A percentile compares a stretch with the other conserved stretches of the same genome.
phyloP scores from a whole-genome alignment of 2,888 invertebrate species.

The Acrocera orbiculus region DNA sequence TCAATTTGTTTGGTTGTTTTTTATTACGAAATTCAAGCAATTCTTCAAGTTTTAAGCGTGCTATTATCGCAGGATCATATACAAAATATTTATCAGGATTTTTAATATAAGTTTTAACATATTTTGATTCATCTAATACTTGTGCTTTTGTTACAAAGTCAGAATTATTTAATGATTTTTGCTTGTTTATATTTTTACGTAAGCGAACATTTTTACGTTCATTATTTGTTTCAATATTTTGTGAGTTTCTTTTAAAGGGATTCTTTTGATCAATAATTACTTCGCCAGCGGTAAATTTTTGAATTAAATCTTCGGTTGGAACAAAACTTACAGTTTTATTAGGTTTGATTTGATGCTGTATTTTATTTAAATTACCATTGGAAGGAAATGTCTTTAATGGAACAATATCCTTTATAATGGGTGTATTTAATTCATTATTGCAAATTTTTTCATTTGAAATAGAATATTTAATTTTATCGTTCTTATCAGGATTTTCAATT shows the following conservation, averaged over 20 bases:
- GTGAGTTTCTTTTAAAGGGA: conserved; percentile 24
- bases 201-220: neutral
- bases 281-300: conserved; percentile 27
- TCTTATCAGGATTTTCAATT: no score
- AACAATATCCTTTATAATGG: no score
- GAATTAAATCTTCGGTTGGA: conserved; percentile 24
- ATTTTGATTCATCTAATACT: conserved; percentile 30
- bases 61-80: conserved; percentile 29
- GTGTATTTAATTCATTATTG: no score
- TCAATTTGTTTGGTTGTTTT: conserved; percentile 17
- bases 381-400: neutral
- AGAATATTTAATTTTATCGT: no score
- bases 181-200: conserved; percentile 7
- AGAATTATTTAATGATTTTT: conserved; percentile 1
- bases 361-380: neutral
- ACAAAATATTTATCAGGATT: conserved; percentile 30
- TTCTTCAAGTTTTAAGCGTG: conserved; percentile 25
- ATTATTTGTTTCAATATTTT: neutral
- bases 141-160: conserved; percentile 30
- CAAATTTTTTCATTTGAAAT: no score
- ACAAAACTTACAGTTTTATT: conserved; percentile 27
- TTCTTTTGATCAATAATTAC: conserved; percentile 30
- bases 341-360: neutral
- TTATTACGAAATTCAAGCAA: conserved; percentile 18
- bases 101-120: conserved; percentile 30